Evolutionary conservation across 2,797 vertebrate genomes (phyloP).

Genomic region (Gallinago stenura): DNA sequence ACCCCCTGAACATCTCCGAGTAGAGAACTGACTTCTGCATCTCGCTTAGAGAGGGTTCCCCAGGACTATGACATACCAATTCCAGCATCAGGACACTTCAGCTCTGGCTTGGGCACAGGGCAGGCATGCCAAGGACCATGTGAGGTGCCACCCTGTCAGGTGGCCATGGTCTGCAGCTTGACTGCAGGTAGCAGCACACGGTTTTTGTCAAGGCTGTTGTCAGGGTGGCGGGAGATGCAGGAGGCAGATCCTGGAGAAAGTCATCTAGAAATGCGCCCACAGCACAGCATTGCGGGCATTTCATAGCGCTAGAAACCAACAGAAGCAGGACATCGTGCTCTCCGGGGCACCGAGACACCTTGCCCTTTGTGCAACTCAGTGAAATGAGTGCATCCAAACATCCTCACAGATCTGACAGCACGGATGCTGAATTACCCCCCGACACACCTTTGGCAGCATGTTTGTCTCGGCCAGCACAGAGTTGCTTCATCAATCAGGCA

Average conservation of each 20-base stretch:
- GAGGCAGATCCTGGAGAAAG: background rate
- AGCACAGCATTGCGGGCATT: rapidly evolving
- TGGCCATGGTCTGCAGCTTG: rapidly evolving
- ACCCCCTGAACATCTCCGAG: background rate
- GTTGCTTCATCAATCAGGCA: background rate
- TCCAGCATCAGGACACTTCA: background rate
- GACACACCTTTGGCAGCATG: background rate
- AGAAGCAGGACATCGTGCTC: rapidly evolving
- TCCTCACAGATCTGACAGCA: background rate
- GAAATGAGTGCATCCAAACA: background rate
- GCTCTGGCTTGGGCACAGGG: background rate
- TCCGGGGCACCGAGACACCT: background rate
- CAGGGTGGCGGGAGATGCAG: rapidly evolving
- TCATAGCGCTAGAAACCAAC: background rate
- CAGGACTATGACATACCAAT: rapidly evolving
- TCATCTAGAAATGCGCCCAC: background rate
- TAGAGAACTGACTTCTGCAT: background rate
- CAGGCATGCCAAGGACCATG: background rate
- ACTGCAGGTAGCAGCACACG: rapidly evolving
- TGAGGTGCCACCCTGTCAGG: rapidly evolving
- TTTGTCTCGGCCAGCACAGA: background rate
- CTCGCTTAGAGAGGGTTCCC: rapidly evolving
- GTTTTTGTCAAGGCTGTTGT: background rate
- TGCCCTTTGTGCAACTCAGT: background rate
- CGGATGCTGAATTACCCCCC: rapidly evolving